phyloP scores from a whole-genome alignment of 1,140 invertebrate genomes.

The Panagrolaimus sp. region DNA sequence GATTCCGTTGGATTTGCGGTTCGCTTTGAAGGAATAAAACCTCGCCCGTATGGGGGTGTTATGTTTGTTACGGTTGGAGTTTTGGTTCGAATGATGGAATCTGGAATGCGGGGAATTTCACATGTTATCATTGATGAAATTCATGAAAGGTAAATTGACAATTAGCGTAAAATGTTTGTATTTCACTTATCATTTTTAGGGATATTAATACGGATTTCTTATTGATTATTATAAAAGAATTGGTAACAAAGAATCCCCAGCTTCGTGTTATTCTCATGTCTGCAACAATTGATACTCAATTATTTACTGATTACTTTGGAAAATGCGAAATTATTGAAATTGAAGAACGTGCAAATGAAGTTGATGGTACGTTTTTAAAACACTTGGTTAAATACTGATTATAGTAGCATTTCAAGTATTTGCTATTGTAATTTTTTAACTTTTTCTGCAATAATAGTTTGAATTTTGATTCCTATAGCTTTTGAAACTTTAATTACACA shows the following conservation, averaged over 20 bases:
- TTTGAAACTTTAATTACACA: neutral
- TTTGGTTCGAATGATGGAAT: slow-evolving; percentile 62
- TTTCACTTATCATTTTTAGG: slow-evolving; percentile 63
- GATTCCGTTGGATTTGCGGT: slow-evolving; percentile 71
- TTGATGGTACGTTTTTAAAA: slow-evolving; percentile 59
- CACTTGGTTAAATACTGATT: neutral
- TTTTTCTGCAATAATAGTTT: neutral
- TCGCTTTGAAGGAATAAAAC: slow-evolving; percentile 71
- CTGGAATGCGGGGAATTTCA: slow-evolving; percentile 64
- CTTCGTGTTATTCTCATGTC: slow-evolving; percentile 63
- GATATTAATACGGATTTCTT: slow-evolving; percentile 63
- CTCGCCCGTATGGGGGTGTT: slow-evolving; percentile 73
- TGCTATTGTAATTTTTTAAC: neutral
- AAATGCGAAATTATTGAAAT: slow-evolving; percentile 61
- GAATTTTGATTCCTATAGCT: neutral
- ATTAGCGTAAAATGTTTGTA: slow-evolving; percentile 77
- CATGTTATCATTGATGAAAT: slow-evolving; percentile 75
- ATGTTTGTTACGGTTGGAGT: slow-evolving; percentile 76
- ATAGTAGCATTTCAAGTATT: neutral
- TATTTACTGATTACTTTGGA: slow-evolving; percentile 63
- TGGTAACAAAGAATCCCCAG: slow-evolving; percentile 61
- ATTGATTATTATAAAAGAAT: slow-evolving; percentile 62
- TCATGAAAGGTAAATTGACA: slow-evolving; percentile 69
- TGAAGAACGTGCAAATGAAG: slow-evolving; percentile 61
- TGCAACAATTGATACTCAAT: slow-evolving; percentile 62